These are phyloP conservation scores for Channa striata DNA, from an alignment of 2,797 vertebrate genomes.

Conservation along the genomic window DNA sequence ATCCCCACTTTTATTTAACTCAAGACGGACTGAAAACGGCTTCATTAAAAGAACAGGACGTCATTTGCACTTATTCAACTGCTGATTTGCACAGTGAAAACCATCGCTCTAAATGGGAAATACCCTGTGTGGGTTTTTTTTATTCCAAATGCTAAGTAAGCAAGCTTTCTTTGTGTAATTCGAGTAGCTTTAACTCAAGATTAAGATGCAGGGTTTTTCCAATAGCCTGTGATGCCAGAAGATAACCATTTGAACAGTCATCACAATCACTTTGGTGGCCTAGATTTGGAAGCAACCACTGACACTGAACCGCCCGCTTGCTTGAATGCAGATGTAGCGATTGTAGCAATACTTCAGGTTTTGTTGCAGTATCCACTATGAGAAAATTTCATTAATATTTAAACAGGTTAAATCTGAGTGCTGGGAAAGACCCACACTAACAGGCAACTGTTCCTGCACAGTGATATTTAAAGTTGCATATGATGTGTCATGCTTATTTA, in stretches of 20 bases:
- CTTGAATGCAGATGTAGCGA: constrained; percentile 11
- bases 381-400: constrained; percentile 9
- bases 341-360: constrained; percentile 1
- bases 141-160: neutral
- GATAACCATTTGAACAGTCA: constrained; percentile 8
- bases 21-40: neutral
- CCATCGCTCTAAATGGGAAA: constrained; percentile 29
- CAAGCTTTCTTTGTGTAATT: constrained; percentile 13
- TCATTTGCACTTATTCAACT: neutral
- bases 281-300: neutral
- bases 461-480: neutral
- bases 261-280: neutral
- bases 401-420: constrained; percentile 18
- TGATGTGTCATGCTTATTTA: neutral
- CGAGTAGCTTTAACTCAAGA: neutral
- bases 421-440: constrained; percentile 17
- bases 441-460: neutral
- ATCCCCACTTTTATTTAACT: neutral
- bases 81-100: constrained; percentile 10
- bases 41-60: neutral
- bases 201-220: constrained; percentile 30
- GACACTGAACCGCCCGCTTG: neutral
- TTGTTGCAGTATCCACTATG: neutral
- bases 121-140: constrained; percentile 13
- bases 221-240: neutral